Conservation (phyloP, 1,140 invertebrate genomes). For the Diachasma alloeum region DNA sequence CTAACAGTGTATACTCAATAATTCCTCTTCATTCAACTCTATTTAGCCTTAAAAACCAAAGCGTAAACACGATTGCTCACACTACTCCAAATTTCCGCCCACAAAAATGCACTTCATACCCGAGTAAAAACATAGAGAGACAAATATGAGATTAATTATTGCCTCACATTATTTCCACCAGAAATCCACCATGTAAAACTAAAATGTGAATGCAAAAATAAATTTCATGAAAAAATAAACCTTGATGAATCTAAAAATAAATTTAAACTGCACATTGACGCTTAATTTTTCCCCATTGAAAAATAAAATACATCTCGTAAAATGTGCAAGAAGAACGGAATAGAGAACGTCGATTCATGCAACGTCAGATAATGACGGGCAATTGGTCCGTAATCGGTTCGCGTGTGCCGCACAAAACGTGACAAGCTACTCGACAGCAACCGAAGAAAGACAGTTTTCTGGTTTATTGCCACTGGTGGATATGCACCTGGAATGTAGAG, state of each 20-base stretch:
- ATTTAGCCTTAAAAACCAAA: too few relatives aligned
- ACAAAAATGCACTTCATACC: too few relatives aligned
- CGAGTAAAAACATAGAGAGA: too few relatives aligned
- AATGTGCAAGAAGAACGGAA: neutral
- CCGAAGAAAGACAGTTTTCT: neutral
- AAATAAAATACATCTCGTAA: neutral
- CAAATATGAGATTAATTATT: too few relatives aligned
- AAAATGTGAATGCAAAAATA: too few relatives aligned
- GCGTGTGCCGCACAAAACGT: neutral
- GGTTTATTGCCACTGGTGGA: neutral
- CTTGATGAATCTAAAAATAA: neutral
- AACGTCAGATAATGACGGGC: neutral
- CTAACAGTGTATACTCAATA: too few relatives aligned
- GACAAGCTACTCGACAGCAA: conserved; percentile 1
- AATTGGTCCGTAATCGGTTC: conserved; percentile 11
- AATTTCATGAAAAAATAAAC: too few relatives aligned
- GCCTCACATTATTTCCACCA: too few relatives aligned
- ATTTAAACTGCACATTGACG: neutral
- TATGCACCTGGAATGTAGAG: neutral
- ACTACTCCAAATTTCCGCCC: too few relatives aligned
- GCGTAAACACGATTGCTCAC: too few relatives aligned
- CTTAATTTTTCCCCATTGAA: neutral
- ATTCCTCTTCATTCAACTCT: too few relatives aligned
- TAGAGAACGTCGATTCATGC: conserved; percentile 1
- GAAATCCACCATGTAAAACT: too few relatives aligned